These are phyloP conservation scores for Lapara coniferarum DNA, from an alignment of 2,888 invertebrate species.

Conservation along the genomic window DNA sequence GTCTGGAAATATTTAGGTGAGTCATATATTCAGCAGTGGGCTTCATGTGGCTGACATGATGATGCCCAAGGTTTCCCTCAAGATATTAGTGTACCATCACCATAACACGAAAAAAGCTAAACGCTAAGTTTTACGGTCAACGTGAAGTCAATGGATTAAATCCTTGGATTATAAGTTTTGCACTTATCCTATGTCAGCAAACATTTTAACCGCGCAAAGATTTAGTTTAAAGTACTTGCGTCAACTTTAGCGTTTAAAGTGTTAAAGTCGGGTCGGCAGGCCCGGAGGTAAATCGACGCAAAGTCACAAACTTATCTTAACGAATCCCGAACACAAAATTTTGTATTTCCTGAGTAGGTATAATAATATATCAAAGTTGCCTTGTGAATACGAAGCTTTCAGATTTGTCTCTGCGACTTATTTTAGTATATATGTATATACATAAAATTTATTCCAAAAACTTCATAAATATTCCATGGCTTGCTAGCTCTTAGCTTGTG, in stretches of 20 bases:
- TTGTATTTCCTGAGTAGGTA: neutral
- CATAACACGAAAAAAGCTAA: neutral
- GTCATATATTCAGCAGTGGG: too few relatives aligned
- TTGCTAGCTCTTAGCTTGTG: too few relatives aligned
- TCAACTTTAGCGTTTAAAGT: constrained; percentile 3
- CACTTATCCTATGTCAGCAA: neutral
- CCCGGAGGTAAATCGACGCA: neutral
- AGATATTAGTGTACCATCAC: too few relatives aligned
- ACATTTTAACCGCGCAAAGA: neutral
- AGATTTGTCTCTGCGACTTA: too few relatives aligned
- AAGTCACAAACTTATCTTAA: neutral
- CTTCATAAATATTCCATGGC: too few relatives aligned
- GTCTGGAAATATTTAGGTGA: too few relatives aligned
- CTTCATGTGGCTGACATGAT: too few relatives aligned
- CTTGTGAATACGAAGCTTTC: too few relatives aligned
- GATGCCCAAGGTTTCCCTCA: too few relatives aligned
- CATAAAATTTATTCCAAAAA: too few relatives aligned
- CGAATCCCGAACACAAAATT: neutral
- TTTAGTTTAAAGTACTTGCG: constrained; percentile 3
- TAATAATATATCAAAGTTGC: neutral
- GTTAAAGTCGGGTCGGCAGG: neutral
- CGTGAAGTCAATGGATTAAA: neutral
- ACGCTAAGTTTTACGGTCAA: neutral
- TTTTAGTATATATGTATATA: too few relatives aligned
- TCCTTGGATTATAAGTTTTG: neutral